phyloP scores from a whole-genome alignment of 92 coral and sea anemone species.

The Plumapathes pennacea region DNA sequence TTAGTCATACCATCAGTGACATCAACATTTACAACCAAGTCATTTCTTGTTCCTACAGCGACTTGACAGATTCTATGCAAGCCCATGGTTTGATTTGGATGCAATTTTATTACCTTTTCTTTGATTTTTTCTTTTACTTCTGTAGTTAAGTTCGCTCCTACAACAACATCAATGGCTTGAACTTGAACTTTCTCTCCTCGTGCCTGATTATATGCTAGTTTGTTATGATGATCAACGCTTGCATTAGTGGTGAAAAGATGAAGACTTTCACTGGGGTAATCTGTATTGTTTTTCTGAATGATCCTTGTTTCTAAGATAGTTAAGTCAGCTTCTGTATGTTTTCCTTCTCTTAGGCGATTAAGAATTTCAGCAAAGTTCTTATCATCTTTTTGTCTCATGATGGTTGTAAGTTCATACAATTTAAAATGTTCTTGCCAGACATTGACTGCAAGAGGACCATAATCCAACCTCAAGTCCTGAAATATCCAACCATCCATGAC shows the following conservation, averaged over 20 bases:
- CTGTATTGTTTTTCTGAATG: slow-evolving; percentile 6
- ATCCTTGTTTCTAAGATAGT: slow-evolving; percentile 21
- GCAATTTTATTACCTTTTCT: slow-evolving; percentile 40
- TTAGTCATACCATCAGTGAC: slow-evolving; percentile 69
- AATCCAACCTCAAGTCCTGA: slow-evolving; percentile 30
- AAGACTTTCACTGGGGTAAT: slow-evolving; percentile 27
- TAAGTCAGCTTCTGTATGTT: slow-evolving; percentile 50
- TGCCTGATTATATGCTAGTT: slow-evolving; percentile 9
- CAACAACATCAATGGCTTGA: slow-evolving; percentile 45
- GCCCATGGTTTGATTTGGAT: slow-evolving; percentile 64
- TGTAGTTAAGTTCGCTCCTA: slow-evolving; percentile 67
- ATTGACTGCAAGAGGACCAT: slow-evolving; percentile 57
- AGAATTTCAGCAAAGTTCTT: slow-evolving; percentile 65
- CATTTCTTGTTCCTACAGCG: slow-evolving; percentile 58
- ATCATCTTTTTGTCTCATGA: slow-evolving; percentile 74
- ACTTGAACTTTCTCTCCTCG: slow-evolving; percentile 47
- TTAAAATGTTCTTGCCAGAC: slow-evolving; percentile 45
- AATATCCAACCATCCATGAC: slow-evolving; percentile 64
- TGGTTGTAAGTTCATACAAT: slow-evolving; percentile 48
- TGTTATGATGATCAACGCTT: slow-evolving; percentile 38
- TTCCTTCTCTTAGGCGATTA: slow-evolving; percentile 67
- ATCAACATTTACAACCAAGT: slow-evolving; percentile 55
- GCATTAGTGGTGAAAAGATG: slow-evolving; percentile 59
- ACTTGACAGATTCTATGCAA: slow-evolving; percentile 26
- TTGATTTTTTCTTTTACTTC: slow-evolving; percentile 43